Base-by-base conservation (phyloP, 2,113 vertebrate species). In the Scartelaos histophorus region DNA sequence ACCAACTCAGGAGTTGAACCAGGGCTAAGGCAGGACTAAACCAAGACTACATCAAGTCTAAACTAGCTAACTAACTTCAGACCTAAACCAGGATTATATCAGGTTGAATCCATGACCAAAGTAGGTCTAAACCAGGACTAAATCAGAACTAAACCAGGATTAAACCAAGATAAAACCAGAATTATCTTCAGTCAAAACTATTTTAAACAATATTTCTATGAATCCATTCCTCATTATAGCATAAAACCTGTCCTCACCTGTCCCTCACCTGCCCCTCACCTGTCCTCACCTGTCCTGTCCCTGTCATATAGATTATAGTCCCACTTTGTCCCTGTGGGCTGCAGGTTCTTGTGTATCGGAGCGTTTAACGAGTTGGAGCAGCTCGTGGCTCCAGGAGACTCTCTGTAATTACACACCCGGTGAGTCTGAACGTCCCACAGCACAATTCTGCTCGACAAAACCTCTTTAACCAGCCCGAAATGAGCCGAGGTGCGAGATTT, bases 391-490 rank as follows among this genome's bases (percentile, higher is more conserved):
- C 25, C 73, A 82, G 87, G 78, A 87, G 68, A 75, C 57, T 10
- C 46, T 70, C 60, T 58, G 67, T 86, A 84, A 91, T 90, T 84
- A 90, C 69, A 74, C 66, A 56, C 78, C 68, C 70, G 64, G 81
- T 71, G 70, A 81, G 82, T 69, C 87, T 88, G 66, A 38, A 58
- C 47, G 70, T 54, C 82, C 67, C 24, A 0, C 13, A 78, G 85
- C 69, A 21, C 15, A 69, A 71, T 58, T 68, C 53, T 21, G 16
- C 25, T 67, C 2, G 57, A 71, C 53, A 75, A 80, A 80, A 83
- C 75, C 71, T 69, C 72, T 62, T 68, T 43, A 66, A 67, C 76
- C 75, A 69, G 87, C 77, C 15, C 9, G 75, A 83, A 85, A 75
- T 74, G 49, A 82, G 79, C 80, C 34, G 72, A 70, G 85, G 87